A percentile compares a stretch with the other conserved stretches of the same genome.
Conservation (phyloP, 2,888 invertebrate genomes). For the Luperina testacea region DNA sequence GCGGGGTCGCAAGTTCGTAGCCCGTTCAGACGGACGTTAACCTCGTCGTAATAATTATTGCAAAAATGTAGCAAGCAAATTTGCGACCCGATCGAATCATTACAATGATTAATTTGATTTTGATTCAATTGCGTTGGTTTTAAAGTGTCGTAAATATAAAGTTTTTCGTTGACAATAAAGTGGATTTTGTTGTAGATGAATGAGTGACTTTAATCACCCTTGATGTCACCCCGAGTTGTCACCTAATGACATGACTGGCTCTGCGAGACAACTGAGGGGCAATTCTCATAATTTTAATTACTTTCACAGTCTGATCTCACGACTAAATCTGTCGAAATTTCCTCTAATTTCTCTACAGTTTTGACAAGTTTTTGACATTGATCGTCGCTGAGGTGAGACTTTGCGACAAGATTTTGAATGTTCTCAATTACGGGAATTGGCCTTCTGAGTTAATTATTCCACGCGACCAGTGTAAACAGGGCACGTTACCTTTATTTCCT, state of each 20-base stretch:
- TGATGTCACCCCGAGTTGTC: not conserved
- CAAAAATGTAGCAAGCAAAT: conserved; percentile 60
- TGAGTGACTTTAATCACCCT: conserved; percentile 1
- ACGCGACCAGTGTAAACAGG: not conserved
- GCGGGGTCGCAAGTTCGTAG: conserved; percentile 77
- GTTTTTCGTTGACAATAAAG: not conserved
- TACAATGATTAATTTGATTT: conserved; percentile 49
- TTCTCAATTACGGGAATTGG: not conserved
- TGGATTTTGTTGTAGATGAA: not conserved
- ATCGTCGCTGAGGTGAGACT: not conserved
- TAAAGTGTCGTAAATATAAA: conserved; percentile 20
- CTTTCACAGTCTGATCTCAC: too few species aligned
- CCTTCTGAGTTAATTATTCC: not conserved
- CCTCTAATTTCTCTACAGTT: not conserved
- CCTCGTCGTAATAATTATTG: conserved; percentile 71
- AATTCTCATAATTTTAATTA: not conserved
- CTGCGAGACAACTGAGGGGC: not conserved
- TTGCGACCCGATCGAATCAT: conserved; percentile 33
- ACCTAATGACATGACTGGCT: not conserved
- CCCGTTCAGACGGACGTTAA: conserved; percentile 73
- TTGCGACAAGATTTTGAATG: not conserved
- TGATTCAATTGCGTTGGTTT: conserved; percentile 39
- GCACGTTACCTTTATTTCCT: conserved; percentile 9
- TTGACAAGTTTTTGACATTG: not conserved
- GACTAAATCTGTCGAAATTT: not conserved